Evolutionary conservation across 2,888 invertebrate genomes (phyloP), one percentile per base, ranked within the genome.

Genomic region (Hartigia nigra): DNA sequence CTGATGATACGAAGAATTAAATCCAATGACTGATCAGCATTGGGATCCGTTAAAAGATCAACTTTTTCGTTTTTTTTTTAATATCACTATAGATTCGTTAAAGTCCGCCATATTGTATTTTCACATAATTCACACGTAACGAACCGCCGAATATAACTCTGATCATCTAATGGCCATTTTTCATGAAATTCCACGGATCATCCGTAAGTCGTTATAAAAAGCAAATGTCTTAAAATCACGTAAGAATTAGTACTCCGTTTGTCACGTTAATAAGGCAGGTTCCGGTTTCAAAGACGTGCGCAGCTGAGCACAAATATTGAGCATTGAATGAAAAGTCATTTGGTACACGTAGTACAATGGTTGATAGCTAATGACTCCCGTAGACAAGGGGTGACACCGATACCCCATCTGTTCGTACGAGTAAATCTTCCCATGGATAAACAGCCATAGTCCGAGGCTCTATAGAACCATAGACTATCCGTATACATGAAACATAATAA

Each of bases 301-400:
- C 55, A 55, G 55, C 55, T 55, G 55, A 55, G 55, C 55, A 55
- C 55, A 23, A 9, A 55, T 23, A 55, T 55, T 9, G 55, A 55
- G 55, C 55, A 55, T 55, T 23, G 55, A 55, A 55, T 55, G 55
- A 55, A 55, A 55, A 55, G 55, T 55, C 55, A 55, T 55, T 55
- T 23, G 55, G 55, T 55, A 55, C 55, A 55, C 55, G 55, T 23
- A 55, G 23, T 81, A 86, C 86, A 87, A 87, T 84, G 70, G 82
- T 37, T 76, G 72, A 80, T 55, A 81, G 86, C 87, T 87, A 87
- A 87, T 87, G 87, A 87, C 86, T 86, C 79, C 81, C 81, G 84
- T 83, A 87, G 86, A 87, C 87, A 87, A 86, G 87, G 86, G 86
- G 84, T 84, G 85, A 85, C 86, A 84, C 83, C 81, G 80, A 86